These are phyloP conservation scores for Urocolius indicus DNA, from an alignment of 2,113 vertebrate genomes.

Conservation along the genomic window DNA sequence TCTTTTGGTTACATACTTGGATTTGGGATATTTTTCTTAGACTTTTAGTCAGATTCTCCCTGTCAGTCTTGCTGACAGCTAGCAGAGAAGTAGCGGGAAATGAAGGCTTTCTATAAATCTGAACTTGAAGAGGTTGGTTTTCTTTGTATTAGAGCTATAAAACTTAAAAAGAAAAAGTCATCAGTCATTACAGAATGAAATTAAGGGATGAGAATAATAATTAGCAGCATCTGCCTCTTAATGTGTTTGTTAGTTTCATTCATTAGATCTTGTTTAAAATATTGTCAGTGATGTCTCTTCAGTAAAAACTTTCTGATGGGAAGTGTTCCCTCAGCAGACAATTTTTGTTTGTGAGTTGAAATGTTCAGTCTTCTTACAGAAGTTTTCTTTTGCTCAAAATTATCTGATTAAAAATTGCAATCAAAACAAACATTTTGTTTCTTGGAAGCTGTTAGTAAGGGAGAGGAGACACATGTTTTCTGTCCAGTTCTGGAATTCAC, in stretches of 20 bases:
- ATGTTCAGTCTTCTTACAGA: not conserved
- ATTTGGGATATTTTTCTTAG: not conserved
- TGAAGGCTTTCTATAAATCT: not conserved
- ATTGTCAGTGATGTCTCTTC: not conserved
- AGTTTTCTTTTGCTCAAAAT: not conserved
- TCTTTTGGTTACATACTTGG: not conserved
- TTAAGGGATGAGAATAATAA: not conserved
- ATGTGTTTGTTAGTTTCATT: not conserved
- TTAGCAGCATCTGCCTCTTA: not conserved
- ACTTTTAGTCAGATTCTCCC: not conserved
- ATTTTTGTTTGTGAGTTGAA: not conserved
- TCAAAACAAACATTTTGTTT: slow-evolving; percentile 10
- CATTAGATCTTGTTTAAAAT: not conserved
- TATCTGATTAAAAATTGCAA: not conserved
- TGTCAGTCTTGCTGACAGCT: not conserved
- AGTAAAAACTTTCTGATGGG: not conserved
- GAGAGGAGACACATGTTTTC: not conserved
- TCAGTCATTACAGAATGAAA: not conserved
- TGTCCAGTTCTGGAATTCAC: not conserved
- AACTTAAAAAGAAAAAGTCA: not conserved
- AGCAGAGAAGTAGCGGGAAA: not conserved
- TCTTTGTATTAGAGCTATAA: not conserved
- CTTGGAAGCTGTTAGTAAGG: not conserved
- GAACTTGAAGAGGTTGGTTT: not conserved
- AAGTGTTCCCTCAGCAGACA: not conserved